Base-by-base conservation (phyloP, 2,888 invertebrate genomes). In the Rhopalosiphum nymphaeae region DNA sequence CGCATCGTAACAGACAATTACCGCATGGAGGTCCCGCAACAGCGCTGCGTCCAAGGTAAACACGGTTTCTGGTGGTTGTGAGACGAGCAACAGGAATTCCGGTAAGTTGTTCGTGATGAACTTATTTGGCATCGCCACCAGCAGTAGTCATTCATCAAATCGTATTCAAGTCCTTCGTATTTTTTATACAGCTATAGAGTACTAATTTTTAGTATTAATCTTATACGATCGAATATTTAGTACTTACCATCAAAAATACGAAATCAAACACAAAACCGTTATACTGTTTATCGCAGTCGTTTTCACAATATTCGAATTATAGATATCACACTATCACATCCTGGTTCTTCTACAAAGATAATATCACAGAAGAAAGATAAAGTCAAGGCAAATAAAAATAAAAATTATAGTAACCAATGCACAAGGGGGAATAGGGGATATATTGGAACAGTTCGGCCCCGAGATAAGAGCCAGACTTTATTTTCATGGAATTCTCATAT, bases 1-100 rank as follows among this genome's bases (percentile, higher is more conserved):
- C 3, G 42, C 53, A n/a, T 94, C 91, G 49, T 91, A 94, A 67
- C 94, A 94, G 0, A 94, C 90, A n/a, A 91, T 46, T 3, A 91
- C 86, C 3, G 86, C 21, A 3, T 91, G 86, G 13, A 94, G 67
- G 78, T 78, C 36, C 21, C 36, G 25, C 26, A 4, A 4, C n/a
- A 42, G 67, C 25, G 3, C 2, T 13, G 61, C 13, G 29, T 86
- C 61, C 42, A n/a, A 29, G 26, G n/a, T 4, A 9, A 94, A 44
- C 44, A 94, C 44, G 21, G 36, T 29, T 1, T 56, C n/a, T 7
- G 86, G 94, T 3, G 90, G 87, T 85, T 85, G 49, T 10, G 42
- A 7, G 16, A 25, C 25, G 29, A 94, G 85, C 53, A 94, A 91
- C 11, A 94, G 91, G 13, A 94, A 94, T 16, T 94, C 91, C n/a